These are phyloP conservation scores for Creontiades dilutus DNA, from an alignment of 2,888 invertebrate genomes.

Conservation along the genomic window DNA sequence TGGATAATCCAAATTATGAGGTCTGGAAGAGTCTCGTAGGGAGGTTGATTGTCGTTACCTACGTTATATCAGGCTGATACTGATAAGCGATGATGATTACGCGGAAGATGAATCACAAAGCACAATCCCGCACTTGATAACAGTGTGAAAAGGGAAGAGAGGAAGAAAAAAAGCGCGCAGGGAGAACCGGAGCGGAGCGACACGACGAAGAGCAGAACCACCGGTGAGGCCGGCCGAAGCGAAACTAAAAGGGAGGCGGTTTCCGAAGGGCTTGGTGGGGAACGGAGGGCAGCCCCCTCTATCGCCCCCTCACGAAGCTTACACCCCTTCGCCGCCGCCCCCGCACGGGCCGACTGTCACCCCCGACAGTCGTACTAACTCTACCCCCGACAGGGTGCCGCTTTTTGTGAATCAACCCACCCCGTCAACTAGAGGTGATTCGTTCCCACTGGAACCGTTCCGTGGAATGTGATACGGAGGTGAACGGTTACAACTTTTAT, in stretches of 20 bases:
- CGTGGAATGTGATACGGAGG: too few species aligned
- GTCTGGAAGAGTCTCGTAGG: slow-evolving; percentile 1
- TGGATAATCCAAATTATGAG: background rate
- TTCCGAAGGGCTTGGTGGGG: background rate
- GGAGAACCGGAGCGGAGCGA: background rate
- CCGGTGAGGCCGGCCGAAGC: slow-evolving; percentile 68
- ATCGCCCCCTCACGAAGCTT: background rate
- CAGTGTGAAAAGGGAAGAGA: background rate
- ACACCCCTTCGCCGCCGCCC: slow-evolving; percentile 7
- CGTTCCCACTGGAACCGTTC: too few species aligned
- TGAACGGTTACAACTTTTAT: too few species aligned
- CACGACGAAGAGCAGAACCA: background rate
- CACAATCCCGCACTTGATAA: slow-evolving; percentile 24
- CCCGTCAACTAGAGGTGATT: too few species aligned
- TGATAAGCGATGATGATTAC: slow-evolving; percentile 1
- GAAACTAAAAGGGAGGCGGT: slow-evolving; percentile 65
- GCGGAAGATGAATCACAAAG: slow-evolving; percentile 1
- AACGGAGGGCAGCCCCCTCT: background rate
- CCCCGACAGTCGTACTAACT: background rate
- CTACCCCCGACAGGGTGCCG: background rate
- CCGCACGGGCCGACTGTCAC: background rate
- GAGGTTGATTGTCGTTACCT: background rate
- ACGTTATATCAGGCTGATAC: background rate
- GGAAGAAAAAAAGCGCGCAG: slow-evolving; percentile 10
- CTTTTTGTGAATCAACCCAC: background rate